phyloP scores from a whole-genome alignment of 2,888 invertebrate genomes.

The Brachylomia viminalis region DNA sequence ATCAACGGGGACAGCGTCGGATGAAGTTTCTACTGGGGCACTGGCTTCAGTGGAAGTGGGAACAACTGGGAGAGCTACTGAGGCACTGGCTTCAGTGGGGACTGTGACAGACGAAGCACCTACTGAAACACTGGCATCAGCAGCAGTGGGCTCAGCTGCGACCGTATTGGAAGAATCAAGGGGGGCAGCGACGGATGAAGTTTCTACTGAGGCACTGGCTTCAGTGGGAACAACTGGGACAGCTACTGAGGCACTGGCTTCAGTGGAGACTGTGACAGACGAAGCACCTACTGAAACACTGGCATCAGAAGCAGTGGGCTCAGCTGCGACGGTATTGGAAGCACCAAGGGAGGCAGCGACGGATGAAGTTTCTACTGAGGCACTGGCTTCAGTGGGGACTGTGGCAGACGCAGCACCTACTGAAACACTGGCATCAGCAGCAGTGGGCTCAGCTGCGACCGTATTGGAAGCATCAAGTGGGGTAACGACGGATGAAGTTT shows the following conservation, averaged over 20 bases:
- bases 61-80: no score
- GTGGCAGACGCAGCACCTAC: no score
- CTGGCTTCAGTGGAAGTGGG: neutral
- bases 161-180: no score
- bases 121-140: neutral
- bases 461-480: no score
- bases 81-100: neutral
- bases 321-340: no score
- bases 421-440: no score
- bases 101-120: rapidly evolving
- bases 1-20: neutral
- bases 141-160: no score
- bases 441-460: no score
- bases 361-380: neutral
- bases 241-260: rapidly evolving
- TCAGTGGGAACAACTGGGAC: neutral
- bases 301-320: no score
- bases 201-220: neutral
- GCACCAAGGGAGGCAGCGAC: neutral
- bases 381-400: neutral
- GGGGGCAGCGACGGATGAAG: rapidly evolving
- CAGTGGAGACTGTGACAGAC: neutral
- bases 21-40: neutral
- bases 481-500: no score
- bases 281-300: neutral